Conservation (phyloP, 1,140 invertebrate species). For the Phenacoccus solenopsis region DNA sequence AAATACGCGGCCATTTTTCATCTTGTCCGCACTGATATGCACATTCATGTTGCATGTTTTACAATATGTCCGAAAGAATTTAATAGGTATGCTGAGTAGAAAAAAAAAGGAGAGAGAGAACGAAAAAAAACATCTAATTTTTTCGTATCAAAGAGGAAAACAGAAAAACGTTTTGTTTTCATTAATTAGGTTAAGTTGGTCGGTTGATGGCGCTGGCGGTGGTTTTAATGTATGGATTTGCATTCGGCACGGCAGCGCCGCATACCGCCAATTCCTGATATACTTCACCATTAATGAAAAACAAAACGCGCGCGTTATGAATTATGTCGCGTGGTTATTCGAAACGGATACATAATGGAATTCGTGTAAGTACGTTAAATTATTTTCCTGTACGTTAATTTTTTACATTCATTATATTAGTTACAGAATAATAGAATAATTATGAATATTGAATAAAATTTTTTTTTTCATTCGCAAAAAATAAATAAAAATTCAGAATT, state of each 20-base stretch:
- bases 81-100: too few species aligned
- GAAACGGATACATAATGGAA: neutral
- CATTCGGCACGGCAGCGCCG: neutral
- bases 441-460: too few species aligned
- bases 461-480: too few species aligned
- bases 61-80: neutral
- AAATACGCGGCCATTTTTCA: neutral
- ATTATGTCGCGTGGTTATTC: neutral
- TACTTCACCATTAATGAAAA: neutral
- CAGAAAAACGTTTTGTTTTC: neutral
- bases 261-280: neutral
- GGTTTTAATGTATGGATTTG: neutral
- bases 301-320: neutral
- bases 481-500: too few species aligned
- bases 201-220: neutral
- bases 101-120: too few species aligned
- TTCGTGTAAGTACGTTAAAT: neutral
- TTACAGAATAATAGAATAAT: too few species aligned
- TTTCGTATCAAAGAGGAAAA: neutral
- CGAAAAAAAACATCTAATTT: neutral
- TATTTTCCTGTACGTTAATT: too few species aligned
- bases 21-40: neutral
- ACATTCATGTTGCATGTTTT: neutral
- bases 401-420: too few species aligned
- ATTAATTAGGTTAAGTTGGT: neutral